Percentiles rank a stretch among this genome's conserved stretches.
Evolutionary conservation across 2,113 vertebrate genomes (phyloP).

Genomic region (Pitta sordida): DNA sequence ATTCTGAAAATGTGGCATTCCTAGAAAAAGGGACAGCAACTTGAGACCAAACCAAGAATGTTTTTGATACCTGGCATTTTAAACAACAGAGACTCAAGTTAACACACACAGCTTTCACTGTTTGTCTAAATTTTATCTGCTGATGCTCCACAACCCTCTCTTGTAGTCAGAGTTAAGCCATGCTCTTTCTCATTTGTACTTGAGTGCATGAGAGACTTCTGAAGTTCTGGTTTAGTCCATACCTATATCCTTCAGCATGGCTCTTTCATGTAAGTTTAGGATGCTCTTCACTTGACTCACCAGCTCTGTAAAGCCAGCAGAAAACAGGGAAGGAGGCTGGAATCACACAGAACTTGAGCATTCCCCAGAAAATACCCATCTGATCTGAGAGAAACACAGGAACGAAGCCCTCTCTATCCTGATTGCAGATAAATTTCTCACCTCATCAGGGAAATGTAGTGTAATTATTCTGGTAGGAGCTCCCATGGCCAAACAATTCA

Average conservation of each 20-base stretch:
- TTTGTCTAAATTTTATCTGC: not conserved
- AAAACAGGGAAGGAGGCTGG: not conserved
- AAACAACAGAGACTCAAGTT: not conserved
- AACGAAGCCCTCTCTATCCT: not conserved
- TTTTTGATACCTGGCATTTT: not conserved
- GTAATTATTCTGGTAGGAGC: not conserved
- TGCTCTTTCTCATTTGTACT: not conserved
- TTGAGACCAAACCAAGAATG: not conserved
- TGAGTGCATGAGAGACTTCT: not conserved
- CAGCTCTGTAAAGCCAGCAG: not conserved
- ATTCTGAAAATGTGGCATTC: not conserved
- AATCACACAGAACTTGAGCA: not conserved
- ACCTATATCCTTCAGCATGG: not conserved
- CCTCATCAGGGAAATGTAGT: not conserved
- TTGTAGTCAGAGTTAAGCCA: not conserved
- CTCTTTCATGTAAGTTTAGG: not conserved
- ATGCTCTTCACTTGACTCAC: not conserved
- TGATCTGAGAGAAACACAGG: not conserved
- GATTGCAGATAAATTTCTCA: not conserved
- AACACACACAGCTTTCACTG: accelerated
- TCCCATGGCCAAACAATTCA: not conserved
- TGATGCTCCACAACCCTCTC: not conserved
- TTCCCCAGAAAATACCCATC: not conserved
- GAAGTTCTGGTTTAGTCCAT: not conserved
- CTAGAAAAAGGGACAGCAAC: not conserved